These are phyloP conservation scores for Cephalopterus ornatus DNA, from an alignment of 2,113 vertebrate genomes.

Conservation along the genomic window DNA sequence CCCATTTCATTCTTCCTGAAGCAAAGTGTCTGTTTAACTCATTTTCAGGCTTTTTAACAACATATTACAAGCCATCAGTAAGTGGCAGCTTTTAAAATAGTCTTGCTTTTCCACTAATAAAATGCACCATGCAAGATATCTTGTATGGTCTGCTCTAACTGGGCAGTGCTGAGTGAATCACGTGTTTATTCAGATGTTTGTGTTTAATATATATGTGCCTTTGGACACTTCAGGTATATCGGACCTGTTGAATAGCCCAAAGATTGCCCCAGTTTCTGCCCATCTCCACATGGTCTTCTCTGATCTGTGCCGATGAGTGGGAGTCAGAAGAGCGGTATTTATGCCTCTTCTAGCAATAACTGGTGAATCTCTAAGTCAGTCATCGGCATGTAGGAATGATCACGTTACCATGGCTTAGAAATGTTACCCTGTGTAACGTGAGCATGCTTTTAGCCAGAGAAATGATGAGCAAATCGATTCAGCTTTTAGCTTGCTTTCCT, in stretches of 20 bases:
- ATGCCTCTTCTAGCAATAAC: not conserved
- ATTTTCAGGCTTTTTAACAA: not conserved
- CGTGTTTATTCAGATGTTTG: not conserved
- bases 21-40: not conserved
- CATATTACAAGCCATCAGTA: not conserved
- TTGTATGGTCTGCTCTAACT: not conserved
- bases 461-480: not conserved
- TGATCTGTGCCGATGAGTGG: not conserved
- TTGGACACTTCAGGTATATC: not conserved
- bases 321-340: not conserved
- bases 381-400: not conserved
- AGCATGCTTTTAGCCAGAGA: not conserved
- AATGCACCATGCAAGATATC: not conserved
- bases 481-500: not conserved
- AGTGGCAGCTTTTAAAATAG: not conserved
- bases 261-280: not conserved
- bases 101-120: not conserved
- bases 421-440: not conserved
- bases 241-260: not conserved
- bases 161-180: not conserved
- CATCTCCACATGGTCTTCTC: accelerated
- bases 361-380: not conserved
- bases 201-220: not conserved
- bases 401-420: not conserved
- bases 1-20: not conserved